Evolutionary conservation across 2,113 vertebrate species (phyloP), one percentile per base, ranked within the genome.

Genomic region (Scophthalmus maximus): DNA sequence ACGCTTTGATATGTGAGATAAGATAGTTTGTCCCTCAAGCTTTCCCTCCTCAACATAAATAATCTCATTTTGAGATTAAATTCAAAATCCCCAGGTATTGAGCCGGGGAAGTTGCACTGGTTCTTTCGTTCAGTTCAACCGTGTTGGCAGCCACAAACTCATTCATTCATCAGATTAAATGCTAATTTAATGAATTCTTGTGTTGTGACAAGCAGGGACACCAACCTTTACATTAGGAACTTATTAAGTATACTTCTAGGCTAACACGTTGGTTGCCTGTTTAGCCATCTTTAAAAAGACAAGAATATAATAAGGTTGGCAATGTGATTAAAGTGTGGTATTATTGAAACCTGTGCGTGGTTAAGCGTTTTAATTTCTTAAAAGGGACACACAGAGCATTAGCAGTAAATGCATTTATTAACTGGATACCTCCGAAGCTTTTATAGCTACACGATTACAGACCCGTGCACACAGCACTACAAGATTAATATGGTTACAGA

Each of bases 1-100:
- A 53, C 50, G 68, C 38, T 64, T 64, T 79, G 81, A 83, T 72
- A 61, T 49, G 67, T 47, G 26, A 68, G 60, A 62, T 57, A 64
- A 76, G 77, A 65, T 55, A 47, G 55, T 80, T 32, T 65, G 73
- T 73, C 73, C 73, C 77, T 66, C 40, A 66, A 66, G 68, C 65
- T 42, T 53, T 70, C 65, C 42, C 40, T 74, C 60, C 55, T 52
- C 49, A 52, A 61, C 26, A 66, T 78, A 73, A 74, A 73, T 78
- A 81, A 65, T 76, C 56, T 44, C 46, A 81, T 49, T 77, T 73
- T 51, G 3, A 77, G 61, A 69, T 81, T 75, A 22, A 71, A 74
- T 71, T 71, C 56, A 52, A n/a, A 53, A 52, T 67, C 65, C 26
- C 12, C 20, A 40, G 55, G 25, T 82, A 32, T 67, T 59, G 51